phyloP scores from a whole-genome alignment of 2,797 vertebrate genomes.

The Peromyscus aztecus region DNA sequence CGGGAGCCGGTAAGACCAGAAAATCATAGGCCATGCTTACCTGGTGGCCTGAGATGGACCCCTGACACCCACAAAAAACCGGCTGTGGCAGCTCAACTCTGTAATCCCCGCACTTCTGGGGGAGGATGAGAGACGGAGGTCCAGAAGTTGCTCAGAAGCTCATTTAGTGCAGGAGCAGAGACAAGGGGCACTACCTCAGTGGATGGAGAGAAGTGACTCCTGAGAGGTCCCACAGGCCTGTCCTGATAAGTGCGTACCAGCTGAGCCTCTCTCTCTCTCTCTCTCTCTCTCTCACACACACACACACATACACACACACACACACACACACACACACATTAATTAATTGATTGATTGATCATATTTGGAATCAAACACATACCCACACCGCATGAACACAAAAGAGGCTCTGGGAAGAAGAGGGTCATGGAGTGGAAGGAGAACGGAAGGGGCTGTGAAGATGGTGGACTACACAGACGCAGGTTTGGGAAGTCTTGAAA shows the following conservation, averaged over 20 bases:
- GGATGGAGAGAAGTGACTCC: background rate
- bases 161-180: background rate
- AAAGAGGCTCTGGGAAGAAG: background rate
- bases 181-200: background rate
- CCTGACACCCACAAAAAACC: background rate
- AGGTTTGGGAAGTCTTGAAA: background rate
- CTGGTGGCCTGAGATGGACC: background rate
- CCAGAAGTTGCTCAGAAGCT: background rate
- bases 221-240: no score
- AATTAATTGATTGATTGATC: background rate
- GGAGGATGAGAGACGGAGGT: background rate
- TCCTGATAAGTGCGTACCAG: background rate
- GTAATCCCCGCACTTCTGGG: background rate
- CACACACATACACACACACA: no score
- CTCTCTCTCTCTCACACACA: fast-evolving
- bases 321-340: background rate
- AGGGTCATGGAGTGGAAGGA: background rate
- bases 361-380: background rate
- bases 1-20: no score
- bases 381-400: no score
- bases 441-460: background rate
- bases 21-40: background rate
- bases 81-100: background rate
- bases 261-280: background rate
- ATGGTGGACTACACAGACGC: background rate